Evolutionary conservation across 2,797 vertebrate species (phyloP).

Genomic region (Cryptoblepharus egeriae): DNA sequence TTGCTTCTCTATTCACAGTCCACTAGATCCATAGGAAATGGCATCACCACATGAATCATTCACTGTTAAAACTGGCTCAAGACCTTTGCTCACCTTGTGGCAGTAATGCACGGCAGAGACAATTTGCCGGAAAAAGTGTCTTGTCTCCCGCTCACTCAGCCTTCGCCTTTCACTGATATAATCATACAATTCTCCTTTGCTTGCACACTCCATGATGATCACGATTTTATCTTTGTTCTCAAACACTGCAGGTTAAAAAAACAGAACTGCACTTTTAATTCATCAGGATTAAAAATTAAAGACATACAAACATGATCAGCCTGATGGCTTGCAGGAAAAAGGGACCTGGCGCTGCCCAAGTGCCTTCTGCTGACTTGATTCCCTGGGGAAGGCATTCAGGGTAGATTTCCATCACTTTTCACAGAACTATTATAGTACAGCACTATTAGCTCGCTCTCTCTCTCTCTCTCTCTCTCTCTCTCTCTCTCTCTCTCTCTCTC

Average conservation of each 20-base stretch:
- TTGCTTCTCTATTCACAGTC: slow-evolving; percentile 11
- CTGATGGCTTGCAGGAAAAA: neutral
- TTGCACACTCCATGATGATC: slow-evolving; percentile 99
- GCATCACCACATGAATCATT: slow-evolving; percentile 27
- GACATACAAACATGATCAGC: neutral
- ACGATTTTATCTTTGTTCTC: slow-evolving; percentile 99
- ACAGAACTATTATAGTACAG: neutral
- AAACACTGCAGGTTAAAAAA: slow-evolving; percentile 84
- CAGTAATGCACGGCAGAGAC: slow-evolving; percentile 98
- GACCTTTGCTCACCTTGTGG: slow-evolving; percentile 88
- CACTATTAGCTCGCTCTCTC: neutral
- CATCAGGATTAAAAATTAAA: neutral
- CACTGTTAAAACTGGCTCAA: slow-evolving; percentile 28
- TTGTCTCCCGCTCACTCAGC: slow-evolving; percentile 92
- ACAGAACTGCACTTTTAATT: slow-evolving; percentile 38
- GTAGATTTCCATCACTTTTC: neutral
- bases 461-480: neutral
- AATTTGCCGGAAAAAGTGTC: slow-evolving; percentile 98
- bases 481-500: neutral
- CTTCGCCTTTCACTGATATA: slow-evolving; percentile 96
- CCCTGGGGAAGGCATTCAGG: too few species aligned
- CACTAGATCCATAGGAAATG: slow-evolving; percentile 33
- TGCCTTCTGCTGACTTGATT: neutral
- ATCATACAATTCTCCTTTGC: slow-evolving; percentile 97
- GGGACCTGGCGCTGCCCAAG: neutral